Conservation (phyloP, 2,888 invertebrate genomes). For the Amiota mariae region DNA sequence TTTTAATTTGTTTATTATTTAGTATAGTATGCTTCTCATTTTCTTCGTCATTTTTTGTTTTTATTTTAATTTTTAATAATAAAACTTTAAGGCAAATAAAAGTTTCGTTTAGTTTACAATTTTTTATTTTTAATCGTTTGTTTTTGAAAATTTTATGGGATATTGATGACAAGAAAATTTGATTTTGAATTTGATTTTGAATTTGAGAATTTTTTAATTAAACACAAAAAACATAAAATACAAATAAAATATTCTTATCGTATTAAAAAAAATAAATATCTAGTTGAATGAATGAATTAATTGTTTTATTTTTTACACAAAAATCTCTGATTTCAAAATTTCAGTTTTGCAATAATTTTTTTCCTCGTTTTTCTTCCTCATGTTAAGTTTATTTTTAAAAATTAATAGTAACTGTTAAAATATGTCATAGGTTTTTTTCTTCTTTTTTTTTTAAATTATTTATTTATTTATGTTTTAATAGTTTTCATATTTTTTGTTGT, state of each 20-base stretch:
- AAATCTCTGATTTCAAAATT: constrained; percentile 23
- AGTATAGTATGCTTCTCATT: neutral
- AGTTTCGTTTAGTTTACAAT: constrained; percentile 70
- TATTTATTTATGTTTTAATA: constrained; percentile 43
- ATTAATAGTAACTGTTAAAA: constrained; percentile 67
- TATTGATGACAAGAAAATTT: too few species aligned
- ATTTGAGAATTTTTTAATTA: neutral
- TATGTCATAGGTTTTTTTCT: constrained; percentile 51
- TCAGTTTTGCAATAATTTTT: constrained; percentile 5
- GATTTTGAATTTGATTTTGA: neutral
- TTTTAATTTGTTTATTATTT: constrained; percentile 30
- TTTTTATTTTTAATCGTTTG: neutral
- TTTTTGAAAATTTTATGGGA: neutral
- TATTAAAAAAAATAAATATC: neutral
- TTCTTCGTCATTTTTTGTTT: constrained; percentile 39
- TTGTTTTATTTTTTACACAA: constrained; percentile 39
- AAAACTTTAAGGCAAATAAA: constrained; percentile 70
- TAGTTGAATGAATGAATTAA: too few species aligned
- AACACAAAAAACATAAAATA: neutral
- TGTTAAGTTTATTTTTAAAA: constrained; percentile 44
- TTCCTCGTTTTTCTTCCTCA: constrained; percentile 32
- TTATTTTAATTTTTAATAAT: constrained; percentile 52
- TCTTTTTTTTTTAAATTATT: constrained; percentile 47
- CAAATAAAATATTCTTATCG: neutral
- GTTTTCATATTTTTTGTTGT: constrained; percentile 23